Conservation (phyloP, 1,140 invertebrate species). For the Aethina tumida region DNA sequence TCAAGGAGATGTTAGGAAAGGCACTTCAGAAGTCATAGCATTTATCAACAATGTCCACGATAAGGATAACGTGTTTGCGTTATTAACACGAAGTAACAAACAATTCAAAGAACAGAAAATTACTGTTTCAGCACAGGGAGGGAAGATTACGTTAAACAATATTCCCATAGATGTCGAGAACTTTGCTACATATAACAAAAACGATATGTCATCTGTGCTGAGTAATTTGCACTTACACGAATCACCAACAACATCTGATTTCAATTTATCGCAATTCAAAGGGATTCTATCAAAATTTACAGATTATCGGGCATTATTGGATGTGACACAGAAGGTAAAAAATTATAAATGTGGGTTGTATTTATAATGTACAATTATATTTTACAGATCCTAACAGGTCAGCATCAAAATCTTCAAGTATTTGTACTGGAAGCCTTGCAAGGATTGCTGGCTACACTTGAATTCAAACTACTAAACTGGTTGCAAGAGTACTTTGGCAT, state of each 20-base stretch:
- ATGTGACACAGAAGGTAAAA: no score
- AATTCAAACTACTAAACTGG: no score
- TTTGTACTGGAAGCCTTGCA: no score
- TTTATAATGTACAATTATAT: no score
- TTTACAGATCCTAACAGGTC: no score
- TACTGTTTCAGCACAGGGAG: conserved; percentile 20
- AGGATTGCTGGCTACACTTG: no score
- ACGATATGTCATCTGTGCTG: conserved; percentile 12
- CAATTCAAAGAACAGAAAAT: conserved; percentile 25
- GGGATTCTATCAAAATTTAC: conserved; percentile 2
- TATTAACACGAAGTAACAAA: conserved; percentile 26
- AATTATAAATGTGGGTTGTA: no score
- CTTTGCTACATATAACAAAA: conserved; percentile 17
- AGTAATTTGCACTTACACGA: no score
- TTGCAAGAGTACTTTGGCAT: no score
- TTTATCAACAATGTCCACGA: conserved; percentile 25
- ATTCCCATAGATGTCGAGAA: conserved; percentile 23
- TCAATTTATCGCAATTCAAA: not conserved
- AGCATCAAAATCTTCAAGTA: no score
- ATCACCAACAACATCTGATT: conserved; percentile 9
- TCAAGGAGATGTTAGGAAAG: conserved; percentile 16
- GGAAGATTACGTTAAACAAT: conserved; percentile 26
- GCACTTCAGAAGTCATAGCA: conserved; percentile 29
- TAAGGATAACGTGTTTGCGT: conserved; percentile 28
- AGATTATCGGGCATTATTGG: not conserved